These are phyloP conservation scores for Euplexia lucipara DNA, from an alignment of 2,888 invertebrate species.

Conservation along the genomic window DNA sequence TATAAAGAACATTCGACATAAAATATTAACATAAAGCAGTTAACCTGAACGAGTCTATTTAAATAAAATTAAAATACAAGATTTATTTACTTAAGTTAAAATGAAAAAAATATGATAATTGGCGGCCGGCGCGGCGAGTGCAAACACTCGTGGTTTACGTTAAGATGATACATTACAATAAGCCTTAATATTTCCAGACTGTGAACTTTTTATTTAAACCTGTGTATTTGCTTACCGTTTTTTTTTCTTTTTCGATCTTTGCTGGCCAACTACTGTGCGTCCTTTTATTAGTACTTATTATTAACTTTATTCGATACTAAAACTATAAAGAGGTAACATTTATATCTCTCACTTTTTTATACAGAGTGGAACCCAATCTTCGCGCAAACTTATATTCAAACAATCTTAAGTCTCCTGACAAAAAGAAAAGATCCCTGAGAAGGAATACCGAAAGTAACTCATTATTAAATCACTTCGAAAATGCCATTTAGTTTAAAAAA, in stretches of 20 bases:
- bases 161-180: constrained; percentile 8
- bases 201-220: constrained; percentile 1
- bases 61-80: constrained; percentile 33
- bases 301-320: too few species aligned
- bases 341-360: too few species aligned
- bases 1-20: constrained; percentile 18
- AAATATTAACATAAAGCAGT: constrained; percentile 13
- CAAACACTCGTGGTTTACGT: neutral
- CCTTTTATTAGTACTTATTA: neutral
- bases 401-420: too few species aligned
- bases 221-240: neutral
- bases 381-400: too few species aligned
- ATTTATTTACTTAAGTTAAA: constrained; percentile 18
- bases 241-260: constrained; percentile 3
- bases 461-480: too few species aligned
- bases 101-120: constrained; percentile 24
- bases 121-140: neutral
- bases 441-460: too few species aligned
- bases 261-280: neutral
- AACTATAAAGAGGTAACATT: too few species aligned
- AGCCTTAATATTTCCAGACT: neutral
- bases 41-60: constrained; percentile 30
- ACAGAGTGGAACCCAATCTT: too few species aligned
- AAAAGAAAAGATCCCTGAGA: too few species aligned
- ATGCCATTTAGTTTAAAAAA: too few species aligned